Evolutionary conservation across 1,140 invertebrate species (phyloP).

Genomic region (Drosophila ficusphila): DNA sequence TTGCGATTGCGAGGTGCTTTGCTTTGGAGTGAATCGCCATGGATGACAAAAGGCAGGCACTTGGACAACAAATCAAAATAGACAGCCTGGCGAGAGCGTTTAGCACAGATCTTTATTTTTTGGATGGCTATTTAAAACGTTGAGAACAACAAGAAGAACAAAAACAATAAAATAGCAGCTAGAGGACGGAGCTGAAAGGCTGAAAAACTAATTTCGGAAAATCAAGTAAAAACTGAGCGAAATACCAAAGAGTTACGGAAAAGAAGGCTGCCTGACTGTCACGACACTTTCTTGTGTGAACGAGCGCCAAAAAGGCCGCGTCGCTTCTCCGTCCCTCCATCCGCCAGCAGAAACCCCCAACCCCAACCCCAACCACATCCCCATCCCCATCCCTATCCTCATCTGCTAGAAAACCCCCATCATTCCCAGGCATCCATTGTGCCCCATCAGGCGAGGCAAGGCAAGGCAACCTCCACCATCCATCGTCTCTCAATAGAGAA

Average conservation of each 20-base stretch:
- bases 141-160: slow-evolving; percentile 34
- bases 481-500: slow-evolving; percentile 79
- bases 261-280: slow-evolving; percentile 55
- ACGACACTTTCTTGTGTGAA: slow-evolving; percentile 72
- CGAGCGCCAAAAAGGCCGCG: slow-evolving; percentile 78
- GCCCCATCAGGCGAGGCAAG: slow-evolving; percentile 29
- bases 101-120: slow-evolving; percentile 76
- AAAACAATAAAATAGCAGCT: neutral
- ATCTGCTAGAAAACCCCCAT: too few species aligned
- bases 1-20: slow-evolving; percentile 29
- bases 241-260: slow-evolving; percentile 82
- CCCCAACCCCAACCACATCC: slow-evolving; percentile 4
- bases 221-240: slow-evolving; percentile 80
- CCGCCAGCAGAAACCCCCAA: too few species aligned
- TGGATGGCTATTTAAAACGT: slow-evolving; percentile 75
- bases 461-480: slow-evolving; percentile 47
- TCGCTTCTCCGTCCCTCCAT: slow-evolving; percentile 20
- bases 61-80: slow-evolving; percentile 83
- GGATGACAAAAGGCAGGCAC: slow-evolving; percentile 57
- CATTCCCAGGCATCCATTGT: slow-evolving; percentile 36
- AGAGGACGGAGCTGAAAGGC: slow-evolving; percentile 27
- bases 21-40: slow-evolving; percentile 20
- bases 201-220: slow-evolving; percentile 80
- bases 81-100: slow-evolving; percentile 78
- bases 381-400: slow-evolving; percentile 6